Evolutionary conservation across 2,797 vertebrate genomes (phyloP), one percentile per base, ranked within the genome.

Genomic region (Sebastiscus tertius): DNA sequence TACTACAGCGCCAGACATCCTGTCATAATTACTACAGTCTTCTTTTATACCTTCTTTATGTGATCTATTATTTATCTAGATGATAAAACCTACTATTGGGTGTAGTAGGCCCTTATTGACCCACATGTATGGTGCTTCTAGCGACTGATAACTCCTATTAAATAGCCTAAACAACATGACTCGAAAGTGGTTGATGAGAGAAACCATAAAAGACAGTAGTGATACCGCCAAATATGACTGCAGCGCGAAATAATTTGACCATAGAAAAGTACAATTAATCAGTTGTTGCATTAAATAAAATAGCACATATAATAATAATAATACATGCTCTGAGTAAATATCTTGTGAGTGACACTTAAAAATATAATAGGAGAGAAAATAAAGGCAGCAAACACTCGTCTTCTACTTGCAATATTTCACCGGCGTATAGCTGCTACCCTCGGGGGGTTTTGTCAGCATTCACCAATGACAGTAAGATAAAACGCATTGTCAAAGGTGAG

Each of bases 401-500:
- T 55, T 65, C 65, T 1, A 4, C 46, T 49, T 18, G 22, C 31
- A 70, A 33, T 67, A 77, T 68, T 63, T 63, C 56, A 52, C 49
- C 3, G 4, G 26, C 7, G 2, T 2, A 0, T 6, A 33, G 22
- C 27, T 61, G 12, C 26, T 34, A 16, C 29, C 49, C 75, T 18
- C 22, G 5, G 2, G 5, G 34, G 46, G 2, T 67, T 72, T 72
- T 70, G 72, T 83, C 82, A 70, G 60, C 72, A 73, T 76, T 78
- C 66, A 71, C n/a, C 49, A 66, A n/a, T 79, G 80, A 73, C 79
- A 80, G 49, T 18, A 42, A 42, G 8, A 79, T 80, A 54, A 75
- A 70, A 85, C 2, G 13, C 18, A 29, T 63, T 64, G 68, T 81
- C 75, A 84, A 74, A 75, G 12, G 65, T 79, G 54, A 81, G 62